Evolutionary conservation across 2,113 vertebrate species (phyloP).

Genomic region (Sturnira hondurensis): DNA sequence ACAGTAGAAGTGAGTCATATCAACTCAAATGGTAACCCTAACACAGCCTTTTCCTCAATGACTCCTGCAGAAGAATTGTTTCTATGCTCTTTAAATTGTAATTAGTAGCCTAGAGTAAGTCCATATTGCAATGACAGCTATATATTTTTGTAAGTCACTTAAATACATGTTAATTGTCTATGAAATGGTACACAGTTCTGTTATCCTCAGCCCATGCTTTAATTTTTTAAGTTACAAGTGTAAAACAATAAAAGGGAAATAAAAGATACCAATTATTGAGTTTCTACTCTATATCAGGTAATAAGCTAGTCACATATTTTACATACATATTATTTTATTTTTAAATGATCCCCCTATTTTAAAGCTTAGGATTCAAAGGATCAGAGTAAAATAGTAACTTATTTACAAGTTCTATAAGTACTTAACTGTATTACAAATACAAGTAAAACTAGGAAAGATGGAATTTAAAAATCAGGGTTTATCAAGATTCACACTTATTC

Average conservation of each 20-base stretch:
- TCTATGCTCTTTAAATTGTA: neutral
- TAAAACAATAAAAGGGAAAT: neutral
- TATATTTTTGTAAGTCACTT: neutral
- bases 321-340: neutral
- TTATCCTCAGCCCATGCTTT: neutral
- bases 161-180: neutral
- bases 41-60: neutral
- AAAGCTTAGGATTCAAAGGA: neutral
- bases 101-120: neutral
- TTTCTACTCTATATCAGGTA: neutral
- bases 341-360: neutral
- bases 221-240: neutral
- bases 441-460: neutral
- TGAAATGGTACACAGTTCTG: neutral
- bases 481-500: neutral
- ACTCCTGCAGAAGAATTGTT: neutral
- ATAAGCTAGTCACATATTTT: neutral
- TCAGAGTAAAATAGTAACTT: neutral
- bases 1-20: neutral
- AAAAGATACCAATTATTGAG: neutral
- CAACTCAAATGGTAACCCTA: neutral
- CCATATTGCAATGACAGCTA: neutral
- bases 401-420: neutral
- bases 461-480: neutral
- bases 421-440: neutral